Conservation (phyloP, 2,888 invertebrate species). For the Balanococcus diminutus region DNA sequence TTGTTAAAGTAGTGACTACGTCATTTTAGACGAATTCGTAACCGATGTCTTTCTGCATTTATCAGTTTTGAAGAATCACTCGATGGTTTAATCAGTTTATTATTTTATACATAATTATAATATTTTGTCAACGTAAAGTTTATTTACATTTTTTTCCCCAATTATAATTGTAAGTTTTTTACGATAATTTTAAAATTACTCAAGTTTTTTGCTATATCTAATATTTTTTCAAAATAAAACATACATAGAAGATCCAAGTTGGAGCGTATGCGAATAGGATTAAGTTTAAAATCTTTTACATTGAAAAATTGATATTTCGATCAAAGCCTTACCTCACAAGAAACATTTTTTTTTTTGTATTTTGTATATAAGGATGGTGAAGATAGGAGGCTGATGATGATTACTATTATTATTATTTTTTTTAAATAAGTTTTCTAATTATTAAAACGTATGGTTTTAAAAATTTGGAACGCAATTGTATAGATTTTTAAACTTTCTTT, state of each 20-base stretch:
- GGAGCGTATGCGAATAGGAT: neutral
- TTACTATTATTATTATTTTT: neutral
- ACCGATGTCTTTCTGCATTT: conserved; percentile 38
- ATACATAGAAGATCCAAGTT: neutral
- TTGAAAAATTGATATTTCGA: neutral
- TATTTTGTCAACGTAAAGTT: neutral
- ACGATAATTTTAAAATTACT: conserved; percentile 23
- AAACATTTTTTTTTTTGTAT: neutral
- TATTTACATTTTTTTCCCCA: neutral
- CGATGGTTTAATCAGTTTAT: neutral
- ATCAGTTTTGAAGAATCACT: conserved; percentile 15
- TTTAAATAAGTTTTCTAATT: conserved; percentile 12
- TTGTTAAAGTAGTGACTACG: neutral
- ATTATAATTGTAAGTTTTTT: conserved; percentile 24
- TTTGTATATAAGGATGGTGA: neutral
- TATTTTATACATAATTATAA: conserved; percentile 6
- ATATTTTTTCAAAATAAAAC: neutral
- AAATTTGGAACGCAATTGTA: conserved; percentile 12
- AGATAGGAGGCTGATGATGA: conserved; percentile 23
- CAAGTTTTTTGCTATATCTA: neutral
- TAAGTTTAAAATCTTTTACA: neutral
- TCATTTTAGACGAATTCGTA: neutral
- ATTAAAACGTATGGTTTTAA: conserved; percentile 2
- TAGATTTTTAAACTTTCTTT: conserved; percentile 22
- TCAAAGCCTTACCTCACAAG: conserved; percentile 18